These are phyloP conservation scores for Ispidina lecontei DNA, from an alignment of 2,797 vertebrate species.

Conservation along the genomic window DNA sequence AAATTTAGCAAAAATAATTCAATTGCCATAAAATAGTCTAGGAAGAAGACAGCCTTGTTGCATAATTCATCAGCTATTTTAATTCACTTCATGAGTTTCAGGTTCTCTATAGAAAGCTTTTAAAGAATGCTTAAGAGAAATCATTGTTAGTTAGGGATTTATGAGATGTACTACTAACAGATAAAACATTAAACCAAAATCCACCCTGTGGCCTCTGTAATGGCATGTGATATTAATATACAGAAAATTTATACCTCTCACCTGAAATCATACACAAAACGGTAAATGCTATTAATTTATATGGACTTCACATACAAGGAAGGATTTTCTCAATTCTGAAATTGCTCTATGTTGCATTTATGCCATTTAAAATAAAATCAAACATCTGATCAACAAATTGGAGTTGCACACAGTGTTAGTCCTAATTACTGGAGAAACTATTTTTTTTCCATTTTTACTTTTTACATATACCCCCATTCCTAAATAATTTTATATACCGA, in stretches of 20 bases:
- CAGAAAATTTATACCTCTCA: background rate
- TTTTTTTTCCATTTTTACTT: background rate
- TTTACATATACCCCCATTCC: background rate
- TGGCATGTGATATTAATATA: background rate
- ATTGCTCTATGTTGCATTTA: background rate
- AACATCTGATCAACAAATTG: background rate
- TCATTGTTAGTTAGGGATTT: constrained; percentile 34
- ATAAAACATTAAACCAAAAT: constrained; percentile 45
- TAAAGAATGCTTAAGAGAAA: constrained; percentile 53
- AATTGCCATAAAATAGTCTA: constrained; percentile 33
- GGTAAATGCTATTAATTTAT: background rate
- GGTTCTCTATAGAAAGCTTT: constrained; percentile 37
- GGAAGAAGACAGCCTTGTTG: constrained; percentile 50
- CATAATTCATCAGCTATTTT: constrained; percentile 66
- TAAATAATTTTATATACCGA: background rate
- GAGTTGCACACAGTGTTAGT: background rate
- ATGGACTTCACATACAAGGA: background rate
- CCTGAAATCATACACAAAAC: background rate
- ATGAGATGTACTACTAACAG: constrained; percentile 3
- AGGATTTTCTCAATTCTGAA: background rate
- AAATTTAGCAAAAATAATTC: constrained; percentile 52
- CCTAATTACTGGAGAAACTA: background rate
- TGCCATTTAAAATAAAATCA: background rate
- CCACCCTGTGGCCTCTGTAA: background rate
- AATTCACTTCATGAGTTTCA: constrained; percentile 56